These are phyloP conservation scores for Reinhardtius hippoglossoides DNA, from an alignment of 2,113 vertebrate species.

Conservation along the genomic window DNA sequence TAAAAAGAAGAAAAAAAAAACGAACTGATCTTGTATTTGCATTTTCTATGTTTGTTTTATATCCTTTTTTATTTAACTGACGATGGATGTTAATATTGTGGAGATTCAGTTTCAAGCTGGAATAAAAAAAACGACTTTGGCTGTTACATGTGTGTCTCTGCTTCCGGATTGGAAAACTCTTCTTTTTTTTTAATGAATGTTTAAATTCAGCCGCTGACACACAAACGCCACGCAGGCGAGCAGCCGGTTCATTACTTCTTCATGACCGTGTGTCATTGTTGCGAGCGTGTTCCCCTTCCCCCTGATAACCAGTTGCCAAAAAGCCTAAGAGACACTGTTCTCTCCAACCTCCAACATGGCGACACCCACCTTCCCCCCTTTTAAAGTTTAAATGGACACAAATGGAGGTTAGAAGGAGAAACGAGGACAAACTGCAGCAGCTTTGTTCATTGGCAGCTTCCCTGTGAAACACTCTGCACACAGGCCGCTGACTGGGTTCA, in stretches of 20 bases:
- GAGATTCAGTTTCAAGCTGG: constrained; percentile 61
- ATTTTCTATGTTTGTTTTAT: constrained; percentile 74
- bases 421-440: not conserved
- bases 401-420: constrained; percentile 16
- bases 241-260: constrained; percentile 65
- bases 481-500: constrained; percentile 44
- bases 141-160: constrained; percentile 35
- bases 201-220: constrained; percentile 29
- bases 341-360: not conserved
- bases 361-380: not conserved
- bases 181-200: too few species aligned
- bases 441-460: constrained; percentile 42
- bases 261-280: constrained; percentile 27
- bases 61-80: constrained; percentile 73
- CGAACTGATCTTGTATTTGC: constrained; percentile 25
- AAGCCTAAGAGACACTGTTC: constrained; percentile 20
- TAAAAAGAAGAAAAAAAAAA: not conserved
- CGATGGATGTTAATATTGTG: constrained; percentile 60
- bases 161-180: constrained; percentile 34
- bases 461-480: not conserved
- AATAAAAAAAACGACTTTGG: constrained; percentile 60
- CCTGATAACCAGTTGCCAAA: constrained; percentile 35
- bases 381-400: constrained; percentile 49
- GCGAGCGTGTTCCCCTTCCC: constrained; percentile 7
- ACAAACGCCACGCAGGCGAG: constrained; percentile 25